Base-by-base conservation (phyloP, 2,113 vertebrate species). In the Anhinga anhinga region DNA sequence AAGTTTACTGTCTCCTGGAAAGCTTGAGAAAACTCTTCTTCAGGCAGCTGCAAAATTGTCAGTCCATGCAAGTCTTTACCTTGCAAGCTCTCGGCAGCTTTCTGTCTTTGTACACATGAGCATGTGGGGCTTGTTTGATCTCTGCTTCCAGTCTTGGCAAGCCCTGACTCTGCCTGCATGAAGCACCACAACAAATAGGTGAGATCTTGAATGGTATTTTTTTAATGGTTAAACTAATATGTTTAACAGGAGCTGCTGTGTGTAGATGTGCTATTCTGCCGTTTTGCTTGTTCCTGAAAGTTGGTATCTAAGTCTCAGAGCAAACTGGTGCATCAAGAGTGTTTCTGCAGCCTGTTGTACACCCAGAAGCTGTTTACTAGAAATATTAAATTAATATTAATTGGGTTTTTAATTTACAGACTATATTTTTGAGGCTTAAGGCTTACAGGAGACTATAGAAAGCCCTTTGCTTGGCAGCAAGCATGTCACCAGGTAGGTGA, bases 81-180 rank as follows among this genome's bases (percentile, higher is more conserved):
- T 72, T 66, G 72, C 40, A 40, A 85, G 58, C 10, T 67, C 65
- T 61, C 9, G 1, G 53, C 53, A 23, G 47, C 34, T 79, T 40
- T 8, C 44, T 23, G 65, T 13, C 83, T 88, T 49, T 88, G 61
- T 50, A 79, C 59, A 26, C 55, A 20, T 10, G 50, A 72, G 80
- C 59, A 11, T 4, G 6, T 44, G 76, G 90, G 82, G 67, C 91
- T 95, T 88, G 53, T 97, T 93, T 95, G 96, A 93, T 94, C 85
- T 96, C 79, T 15, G 15, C 79, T 95, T 93, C 95, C 90, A 94
- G 95, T 55, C 92, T 73, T 63, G 85, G 87, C 97, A 94, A 95
- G 96, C 82, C 92, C 53, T 27, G 27, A 8, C 50, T 65, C 36
- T 61, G 62, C 36, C 67, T 42, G 56, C 79, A 72, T 55, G 77